Evolutionary conservation across 2,797 vertebrate species (phyloP).

Genomic region (Glossophaga mutica): DNA sequence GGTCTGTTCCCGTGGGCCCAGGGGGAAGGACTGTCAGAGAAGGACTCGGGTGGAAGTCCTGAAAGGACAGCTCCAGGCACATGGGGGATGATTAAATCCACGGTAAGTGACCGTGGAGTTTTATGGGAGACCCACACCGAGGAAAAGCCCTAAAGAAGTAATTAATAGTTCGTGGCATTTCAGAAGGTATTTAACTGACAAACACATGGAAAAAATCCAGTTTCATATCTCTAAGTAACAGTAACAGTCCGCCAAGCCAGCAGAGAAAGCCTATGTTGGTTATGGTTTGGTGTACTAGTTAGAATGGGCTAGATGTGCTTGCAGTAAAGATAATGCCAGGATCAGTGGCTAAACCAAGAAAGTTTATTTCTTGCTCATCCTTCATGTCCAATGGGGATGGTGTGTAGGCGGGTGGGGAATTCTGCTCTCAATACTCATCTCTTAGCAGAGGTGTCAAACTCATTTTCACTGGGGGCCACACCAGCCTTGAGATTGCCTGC

Average conservation of each 20-base stretch:
- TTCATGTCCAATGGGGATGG: neutral
- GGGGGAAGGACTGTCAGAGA: neutral
- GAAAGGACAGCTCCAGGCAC: conserved; percentile 14
- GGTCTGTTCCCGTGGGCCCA: neutral
- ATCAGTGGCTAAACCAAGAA: neutral
- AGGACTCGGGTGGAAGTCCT: neutral
- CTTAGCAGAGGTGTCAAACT: neutral
- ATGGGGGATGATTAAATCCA: neutral
- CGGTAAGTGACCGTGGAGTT: neutral
- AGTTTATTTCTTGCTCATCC: neutral
- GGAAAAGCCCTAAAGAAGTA: neutral
- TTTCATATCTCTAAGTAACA: neutral
- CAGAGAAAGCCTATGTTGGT: neutral
- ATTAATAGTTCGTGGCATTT: neutral
- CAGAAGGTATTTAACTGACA: neutral
- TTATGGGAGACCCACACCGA: neutral
- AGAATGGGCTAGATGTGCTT: neutral
- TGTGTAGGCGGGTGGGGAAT: neutral
- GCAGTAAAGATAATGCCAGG: neutral
- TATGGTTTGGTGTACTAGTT: neutral
- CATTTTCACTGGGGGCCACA: too few relatives aligned
- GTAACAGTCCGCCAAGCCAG: neutral
- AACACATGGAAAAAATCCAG: neutral
- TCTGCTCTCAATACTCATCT: neutral
- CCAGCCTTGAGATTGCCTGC: too few relatives aligned